Evolutionary conservation across 2,113 vertebrate genomes (phyloP).

Genomic region (Panurus biarmicus): DNA sequence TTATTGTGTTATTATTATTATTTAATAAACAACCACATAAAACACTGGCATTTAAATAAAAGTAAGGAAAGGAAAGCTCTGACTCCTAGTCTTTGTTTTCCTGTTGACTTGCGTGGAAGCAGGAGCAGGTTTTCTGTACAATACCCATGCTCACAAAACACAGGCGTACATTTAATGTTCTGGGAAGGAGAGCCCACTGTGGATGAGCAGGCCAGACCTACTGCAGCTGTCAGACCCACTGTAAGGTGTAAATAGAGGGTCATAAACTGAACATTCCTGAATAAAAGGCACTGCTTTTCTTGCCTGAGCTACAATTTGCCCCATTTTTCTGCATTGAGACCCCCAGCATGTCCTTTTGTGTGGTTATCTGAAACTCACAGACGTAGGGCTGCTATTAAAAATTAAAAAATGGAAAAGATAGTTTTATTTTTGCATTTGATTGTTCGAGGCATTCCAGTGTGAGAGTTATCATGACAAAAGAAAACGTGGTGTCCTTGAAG

Average conservation of each 20-base stretch:
- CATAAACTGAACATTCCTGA: not conserved
- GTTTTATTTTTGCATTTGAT: not conserved
- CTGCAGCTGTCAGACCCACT: not conserved
- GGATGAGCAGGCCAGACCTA: not conserved
- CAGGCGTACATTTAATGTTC: not conserved
- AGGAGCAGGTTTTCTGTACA: not conserved
- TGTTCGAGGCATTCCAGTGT: not conserved
- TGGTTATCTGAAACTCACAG: not conserved
- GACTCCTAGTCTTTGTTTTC: conserved; percentile 4
- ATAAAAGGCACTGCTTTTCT: not conserved
- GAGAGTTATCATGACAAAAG: conserved; percentile 11
- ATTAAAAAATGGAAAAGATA: not conserved
- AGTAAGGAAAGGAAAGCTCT: conserved; percentile 31
- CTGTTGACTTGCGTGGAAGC: not conserved
- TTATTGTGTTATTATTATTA: conserved; percentile 41
- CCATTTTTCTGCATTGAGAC: not conserved
- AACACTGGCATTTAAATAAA: conserved; percentile 33
- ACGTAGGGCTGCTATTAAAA: not conserved
- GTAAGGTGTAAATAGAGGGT: not conserved
- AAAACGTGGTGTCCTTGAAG: conserved; percentile 16
- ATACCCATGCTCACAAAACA: not conserved
- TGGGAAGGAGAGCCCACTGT: not conserved
- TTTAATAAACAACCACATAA: conserved; percentile 54
- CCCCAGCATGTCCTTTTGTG: not conserved
- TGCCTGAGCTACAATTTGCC: not conserved